Percentiles rank a stretch among this genome's conserved stretches.
phyloP scores from a whole-genome alignment of 2,888 invertebrate species.

The Tethea ocularis region DNA sequence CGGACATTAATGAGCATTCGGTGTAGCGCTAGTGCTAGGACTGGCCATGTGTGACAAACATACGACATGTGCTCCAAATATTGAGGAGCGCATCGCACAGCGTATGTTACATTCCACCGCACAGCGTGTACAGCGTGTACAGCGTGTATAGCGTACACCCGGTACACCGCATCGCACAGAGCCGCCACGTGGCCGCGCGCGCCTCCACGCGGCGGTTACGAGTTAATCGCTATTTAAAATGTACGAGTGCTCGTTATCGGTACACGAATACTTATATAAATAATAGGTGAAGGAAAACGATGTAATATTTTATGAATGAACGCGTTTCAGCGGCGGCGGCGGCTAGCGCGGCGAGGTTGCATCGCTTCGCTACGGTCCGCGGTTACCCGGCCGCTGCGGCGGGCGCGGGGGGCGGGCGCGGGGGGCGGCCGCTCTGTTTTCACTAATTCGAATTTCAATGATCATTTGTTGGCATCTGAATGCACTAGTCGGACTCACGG shows the following conservation, averaged over 20 bases:
- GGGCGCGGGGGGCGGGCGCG: neutral
- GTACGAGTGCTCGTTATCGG: conserved; percentile 35
- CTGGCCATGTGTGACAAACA: conserved; percentile 12
- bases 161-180: too few relatives aligned
- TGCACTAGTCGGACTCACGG: too few relatives aligned
- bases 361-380: neutral
- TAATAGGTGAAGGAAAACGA: conserved; percentile 36
- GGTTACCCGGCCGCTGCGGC: neutral
- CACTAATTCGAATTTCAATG: conserved; percentile 31
- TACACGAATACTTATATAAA: conserved; percentile 35
- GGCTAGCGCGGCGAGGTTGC: too few relatives aligned
- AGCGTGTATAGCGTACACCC: too few relatives aligned
- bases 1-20: conserved; percentile 9
- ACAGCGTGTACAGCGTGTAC: too few relatives aligned
- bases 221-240: conserved; percentile 18
- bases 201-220: conserved; percentile 1
- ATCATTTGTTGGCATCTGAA: conserved; percentile 3
- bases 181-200: conserved; percentile 14
- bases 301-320: conserved; percentile 40
- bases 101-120: too few relatives aligned
- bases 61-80: conserved; percentile 22
- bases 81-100: neutral
- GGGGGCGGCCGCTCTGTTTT: conserved; percentile 20
- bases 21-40: conserved; percentile 1
- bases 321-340: neutral